A percentile compares a stretch with the other conserved stretches of the same genome.
Evolutionary conservation across 1,140 invertebrate genomes (phyloP).

Genomic region (Dendrolimus kikuchii): DNA sequence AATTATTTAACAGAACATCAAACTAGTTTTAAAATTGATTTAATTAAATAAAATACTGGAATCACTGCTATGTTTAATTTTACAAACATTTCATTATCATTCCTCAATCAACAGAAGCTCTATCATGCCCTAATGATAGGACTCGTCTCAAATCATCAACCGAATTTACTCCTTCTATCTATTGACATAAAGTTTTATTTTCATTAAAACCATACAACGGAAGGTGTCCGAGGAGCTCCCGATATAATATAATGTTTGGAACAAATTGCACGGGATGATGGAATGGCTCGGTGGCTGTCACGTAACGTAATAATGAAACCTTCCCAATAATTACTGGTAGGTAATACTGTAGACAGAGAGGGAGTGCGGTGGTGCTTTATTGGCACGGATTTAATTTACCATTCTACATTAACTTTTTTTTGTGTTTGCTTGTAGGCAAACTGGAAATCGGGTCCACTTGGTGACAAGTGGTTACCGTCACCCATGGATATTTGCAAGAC

Average conservation of each 20-base stretch:
- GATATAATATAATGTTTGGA: conserved; percentile 18
- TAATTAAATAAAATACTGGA: too few relatives aligned
- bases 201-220: too few relatives aligned
- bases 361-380: too few relatives aligned
- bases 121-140: conserved; percentile 6
- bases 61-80: background rate
- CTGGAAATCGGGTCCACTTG: too few relatives aligned
- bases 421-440: too few relatives aligned
- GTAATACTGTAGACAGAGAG: conserved; percentile 22
- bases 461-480: too few relatives aligned
- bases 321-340: conserved; percentile 29
- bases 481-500: too few relatives aligned
- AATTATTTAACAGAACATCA: too few relatives aligned
- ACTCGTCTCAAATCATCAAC: conserved; percentile 8
- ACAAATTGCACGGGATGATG: conserved; percentile 24
- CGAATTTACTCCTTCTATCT: conserved; percentile 5
- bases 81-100: conserved; percentile 15
- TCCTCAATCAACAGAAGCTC: conserved; percentile 10
- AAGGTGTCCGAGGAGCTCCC: conserved; percentile 2
- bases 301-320: conserved; percentile 37
- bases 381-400: too few relatives aligned
- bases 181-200: too few relatives aligned
- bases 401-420: too few relatives aligned
- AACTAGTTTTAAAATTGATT: too few relatives aligned
- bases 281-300: conserved; percentile 24